These are phyloP conservation scores for Lanistes nyassanus DNA, from an alignment of 1,140 invertebrate genomes.

Conservation along the genomic window DNA sequence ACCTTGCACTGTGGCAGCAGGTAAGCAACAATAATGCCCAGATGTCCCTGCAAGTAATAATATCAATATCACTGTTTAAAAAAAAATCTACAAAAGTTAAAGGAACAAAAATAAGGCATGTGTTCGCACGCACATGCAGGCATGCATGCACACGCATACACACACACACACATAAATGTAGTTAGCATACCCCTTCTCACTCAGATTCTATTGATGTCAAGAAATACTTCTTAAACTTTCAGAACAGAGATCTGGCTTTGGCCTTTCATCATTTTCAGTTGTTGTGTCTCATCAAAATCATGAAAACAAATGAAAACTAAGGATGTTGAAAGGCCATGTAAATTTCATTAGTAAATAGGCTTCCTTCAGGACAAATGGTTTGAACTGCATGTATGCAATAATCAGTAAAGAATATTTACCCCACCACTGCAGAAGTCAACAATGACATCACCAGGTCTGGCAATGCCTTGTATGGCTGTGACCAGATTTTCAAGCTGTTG, in stretches of 20 bases:
- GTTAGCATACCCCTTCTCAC: too few relatives aligned
- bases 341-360: too few relatives aligned
- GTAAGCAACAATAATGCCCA: slow-evolving; percentile 87
- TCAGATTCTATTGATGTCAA: too few relatives aligned
- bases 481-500: slow-evolving; percentile 90
- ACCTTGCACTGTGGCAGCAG: slow-evolving; percentile 74
- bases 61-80: slow-evolving; percentile 4
- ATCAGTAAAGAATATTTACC: slow-evolving; percentile 42
- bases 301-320: too few relatives aligned
- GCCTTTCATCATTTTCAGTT: too few relatives aligned
- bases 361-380: too few relatives aligned
- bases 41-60: slow-evolving; percentile 75
- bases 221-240: too few relatives aligned
- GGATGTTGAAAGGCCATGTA: too few relatives aligned
- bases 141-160: slow-evolving; percentile 10
- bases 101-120: too few relatives aligned
- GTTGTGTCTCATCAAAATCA: too few relatives aligned
- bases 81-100: too few relatives aligned
- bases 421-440: slow-evolving; percentile 96
- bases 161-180: slow-evolving; percentile 4
- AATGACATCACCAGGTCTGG: slow-evolving; percentile 72
- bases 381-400: background rate
- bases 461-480: slow-evolving; percentile 80
- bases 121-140: background rate
- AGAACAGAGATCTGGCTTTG: too few relatives aligned